A percentile compares a stretch with the other conserved stretches of the same genome.
Conservation (phyloP, 2,797 vertebrate genomes). For the Kryptolebias ocellatus region DNA sequence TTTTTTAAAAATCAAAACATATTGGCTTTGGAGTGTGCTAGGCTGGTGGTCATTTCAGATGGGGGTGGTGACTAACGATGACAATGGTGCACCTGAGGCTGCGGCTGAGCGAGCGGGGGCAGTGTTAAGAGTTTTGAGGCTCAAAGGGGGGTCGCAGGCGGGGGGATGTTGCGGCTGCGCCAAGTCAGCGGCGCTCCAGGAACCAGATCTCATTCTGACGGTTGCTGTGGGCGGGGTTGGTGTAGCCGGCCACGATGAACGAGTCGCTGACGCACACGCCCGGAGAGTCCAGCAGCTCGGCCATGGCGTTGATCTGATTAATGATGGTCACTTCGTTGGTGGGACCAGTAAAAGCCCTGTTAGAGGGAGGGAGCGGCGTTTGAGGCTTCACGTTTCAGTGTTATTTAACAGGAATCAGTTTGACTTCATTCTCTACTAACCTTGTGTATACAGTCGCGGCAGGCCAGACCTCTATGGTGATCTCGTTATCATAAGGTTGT, state of each 20-base stretch:
- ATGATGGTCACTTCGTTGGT: constrained; percentile 88
- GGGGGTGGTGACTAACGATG: constrained; percentile 18
- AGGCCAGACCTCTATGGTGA: constrained; percentile 89
- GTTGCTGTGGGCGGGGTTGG: constrained; percentile 86
- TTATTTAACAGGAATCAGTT: too few relatives aligned
- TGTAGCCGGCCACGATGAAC: constrained; percentile 90
- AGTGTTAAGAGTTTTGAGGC: constrained; percentile 45
- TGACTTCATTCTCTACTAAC: constrained; percentile 63
- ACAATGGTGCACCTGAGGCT: constrained; percentile 57
- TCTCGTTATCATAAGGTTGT: constrained; percentile 80
- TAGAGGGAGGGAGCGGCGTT: neutral
- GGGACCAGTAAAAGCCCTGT: constrained; percentile 85
- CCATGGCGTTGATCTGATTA: constrained; percentile 82
- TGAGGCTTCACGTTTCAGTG: neutral
- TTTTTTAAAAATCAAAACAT: constrained; percentile 17
- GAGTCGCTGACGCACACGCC: constrained; percentile 78
- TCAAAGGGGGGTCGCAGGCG: constrained; percentile 25
- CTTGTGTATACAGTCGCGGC: constrained; percentile 83
- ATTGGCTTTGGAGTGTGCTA: constrained; percentile 31
- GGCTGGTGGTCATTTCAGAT: constrained; percentile 50
- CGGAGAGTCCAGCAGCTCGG: constrained; percentile 81
- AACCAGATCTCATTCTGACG: constrained; percentile 92
- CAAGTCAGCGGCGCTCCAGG: constrained; percentile 79
- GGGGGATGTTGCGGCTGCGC: neutral
- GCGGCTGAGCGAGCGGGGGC: constrained; percentile 52